Base-by-base conservation (phyloP, 2,113 vertebrate species). In the Lagopus muta region DNA sequence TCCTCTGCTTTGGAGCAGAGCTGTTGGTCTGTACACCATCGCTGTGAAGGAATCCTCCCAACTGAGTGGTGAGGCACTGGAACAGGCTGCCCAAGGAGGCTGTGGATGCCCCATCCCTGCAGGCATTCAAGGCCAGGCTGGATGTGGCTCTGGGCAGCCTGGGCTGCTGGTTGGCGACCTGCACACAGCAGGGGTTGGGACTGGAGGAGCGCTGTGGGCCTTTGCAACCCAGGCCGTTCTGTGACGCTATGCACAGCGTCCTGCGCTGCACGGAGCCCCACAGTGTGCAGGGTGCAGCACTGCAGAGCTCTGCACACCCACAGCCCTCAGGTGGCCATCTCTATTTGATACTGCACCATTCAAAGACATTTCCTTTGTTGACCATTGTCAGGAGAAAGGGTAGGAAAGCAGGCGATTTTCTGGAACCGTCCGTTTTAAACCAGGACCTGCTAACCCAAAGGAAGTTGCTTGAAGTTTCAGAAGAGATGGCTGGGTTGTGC, bases 381-480 rank as follows among this genome's bases (percentile, higher is more conserved):
- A 75, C 25, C 60, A 73, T 95, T 95, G 82, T 94, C 69, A 82
- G 76, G 70, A 74, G 79, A 83, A 93, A 86, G 6, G 24, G 80
- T 16, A 61, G 72, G 92, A 96, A 93, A 90, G 86, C 2, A 55
- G 45, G 21, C 40, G 19, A n/a, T 38, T 82, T 80, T 69, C 38
- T 74, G 82, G 50, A 94, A 32, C n/a, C 12, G 2, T 77, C 67
- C 60, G 28, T 88, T 92, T 85, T 58, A 82, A 91, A 73, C 20
- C 62, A 16, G 18, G 6, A 13, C 55, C 55, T 76, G 65, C n/a
- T 65, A 78, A 86, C 25, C 61, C 52, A 90, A 79, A 83, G 90
- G 80, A 95, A 93, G 76, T 48, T 75, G 43, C n/a, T 6, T 81
- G 73, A 90, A 86, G 90, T 78, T 90, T 83, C 80, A 93, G 76